Evolutionary conservation across 2,888 invertebrate species (phyloP), one percentile per base, ranked within the genome.

Genomic region (Ophion slaviceki): DNA sequence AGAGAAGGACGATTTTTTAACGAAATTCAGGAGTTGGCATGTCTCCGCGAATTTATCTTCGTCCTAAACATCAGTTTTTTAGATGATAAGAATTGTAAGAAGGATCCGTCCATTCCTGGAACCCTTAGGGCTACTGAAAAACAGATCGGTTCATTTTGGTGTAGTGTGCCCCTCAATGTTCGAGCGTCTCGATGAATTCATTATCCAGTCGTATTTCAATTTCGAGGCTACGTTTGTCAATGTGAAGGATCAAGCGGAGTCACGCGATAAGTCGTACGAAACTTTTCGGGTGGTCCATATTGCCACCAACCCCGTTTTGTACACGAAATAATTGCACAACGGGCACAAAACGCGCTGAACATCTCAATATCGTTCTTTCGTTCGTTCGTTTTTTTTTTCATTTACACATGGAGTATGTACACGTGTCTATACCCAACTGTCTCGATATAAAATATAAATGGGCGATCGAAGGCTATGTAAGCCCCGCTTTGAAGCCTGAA

Each of bases 361-460:
- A 36, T 67, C 28, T 32, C 24, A 78, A 66, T 59, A 71, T 71
- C 70, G 62, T 66, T 72, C 40, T 71, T 32, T 40, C 40, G 10
- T 66, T 40, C 20, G 40, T 53, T 64, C n/a, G n/a, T n/a, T 67
- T 47, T 59, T 53, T 47, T 6, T 45, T 64, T 64, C 45, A 28
- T 45, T 14, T 45, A 4, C 32, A 66, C 53, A 24, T 10, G 10
- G 17, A 36, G 14, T 40, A 36, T 40, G 24, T 40, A 59, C 36
- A 20, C 28, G 20, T 72, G 24, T 40, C 28, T 47, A 28, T 28
- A 2, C 24, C 45, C 14, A 36, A 64, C 45, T 47, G 68, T 47
- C 64, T 72, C 78, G 75, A 75, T 86, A 87, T 89, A 87, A 90
- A 91, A 89, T 89, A 91, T 89, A 88, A 90, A 91, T 89, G 86